Base-by-base conservation (phyloP, 2,888 invertebrate genomes). In the Parnassius glacialis region DNA sequence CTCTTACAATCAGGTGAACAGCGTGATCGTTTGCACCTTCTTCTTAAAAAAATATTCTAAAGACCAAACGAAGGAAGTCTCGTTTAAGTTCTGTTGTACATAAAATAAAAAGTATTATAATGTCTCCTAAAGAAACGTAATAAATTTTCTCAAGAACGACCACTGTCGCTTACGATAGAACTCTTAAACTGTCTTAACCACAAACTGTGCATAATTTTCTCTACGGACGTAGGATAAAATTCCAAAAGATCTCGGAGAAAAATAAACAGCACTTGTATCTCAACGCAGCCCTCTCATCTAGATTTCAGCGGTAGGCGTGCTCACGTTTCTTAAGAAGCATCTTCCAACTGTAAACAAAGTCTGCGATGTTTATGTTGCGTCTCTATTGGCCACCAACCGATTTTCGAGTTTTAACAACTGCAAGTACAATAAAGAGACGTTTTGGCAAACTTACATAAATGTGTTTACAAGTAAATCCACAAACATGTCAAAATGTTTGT, bases 181-280 rank as follows among this genome's bases (percentile, higher is more conserved):
- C 76, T 75, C 81, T 81, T 78, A 76, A 78, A 78, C 77, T 78
- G 78, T 79, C 75, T 78, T 70, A 73, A 75, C 77, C 78, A 80
- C 73, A 78, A 76, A 80, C 82, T 81, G 79, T 75, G 78, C 81
- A 79, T 83, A 85, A 84, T 85, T 85, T 85, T 77, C 78, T 72
- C 69, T 70, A 70, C 72, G 70, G 74, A 74, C 73, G 76, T 70
- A 74, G 76, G 76, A 81, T 83, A 74, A 77, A 76, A 81, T 83
- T 85, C 75, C 79, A 82, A 86, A 84, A 81, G 81, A 81, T 74
- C 75, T 75, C 73, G 75, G 78, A 75, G 83, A 76, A 83, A 87
- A 83, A 86, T 84, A 88, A 84, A 87, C 84, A 86, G 73, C 85
- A 80, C 86, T 86, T 83, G 81, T 84, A 80, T 84, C 78, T 87